Conservation (phyloP, 1,140 invertebrate species). For the Glossosoma conforme region DNA sequence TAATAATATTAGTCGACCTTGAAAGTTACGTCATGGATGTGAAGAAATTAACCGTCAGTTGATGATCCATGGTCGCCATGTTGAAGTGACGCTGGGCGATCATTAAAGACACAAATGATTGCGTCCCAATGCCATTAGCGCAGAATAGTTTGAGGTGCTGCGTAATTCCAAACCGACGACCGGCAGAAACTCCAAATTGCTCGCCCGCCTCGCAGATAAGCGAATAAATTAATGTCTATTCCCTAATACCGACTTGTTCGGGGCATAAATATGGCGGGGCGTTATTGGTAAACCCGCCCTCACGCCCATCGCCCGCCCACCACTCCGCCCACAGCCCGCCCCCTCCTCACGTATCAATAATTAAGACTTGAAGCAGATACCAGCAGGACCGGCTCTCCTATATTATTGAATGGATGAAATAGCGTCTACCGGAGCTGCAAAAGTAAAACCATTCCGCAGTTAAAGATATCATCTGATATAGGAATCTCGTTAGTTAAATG, state of each 20-base stretch:
- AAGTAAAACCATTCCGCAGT: no score
- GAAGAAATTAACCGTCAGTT: no score
- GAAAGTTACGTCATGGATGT: no score
- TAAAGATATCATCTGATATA: no score
- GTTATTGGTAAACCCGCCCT: slow-evolving; percentile 11
- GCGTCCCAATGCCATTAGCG: slow-evolving; percentile 12
- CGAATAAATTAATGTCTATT: slow-evolving; percentile 32
- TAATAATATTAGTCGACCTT: no score
- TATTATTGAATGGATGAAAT: slow-evolving; percentile 20
- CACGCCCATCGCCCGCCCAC: slow-evolving; percentile 4
- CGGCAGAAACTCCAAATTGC: slow-evolving; percentile 28
- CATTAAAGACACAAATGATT: no score
- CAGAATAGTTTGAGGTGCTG: slow-evolving; percentile 14
- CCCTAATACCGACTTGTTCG: slow-evolving; percentile 30
- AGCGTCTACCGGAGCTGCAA: no score
- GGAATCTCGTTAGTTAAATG: no score
- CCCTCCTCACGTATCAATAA: slow-evolving; percentile 30
- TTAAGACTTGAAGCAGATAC: slow-evolving; percentile 29
- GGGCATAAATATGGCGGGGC: slow-evolving; percentile 21
- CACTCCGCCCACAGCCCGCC: neutral
- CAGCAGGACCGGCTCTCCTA: slow-evolving; percentile 13
- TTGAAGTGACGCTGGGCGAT: no score
- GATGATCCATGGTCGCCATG: no score
- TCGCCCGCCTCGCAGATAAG: slow-evolving; percentile 28
- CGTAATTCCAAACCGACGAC: slow-evolving; percentile 18